Evolutionary conservation across 2,113 vertebrate species (phyloP).

Genomic region (Sander lucioperca): DNA sequence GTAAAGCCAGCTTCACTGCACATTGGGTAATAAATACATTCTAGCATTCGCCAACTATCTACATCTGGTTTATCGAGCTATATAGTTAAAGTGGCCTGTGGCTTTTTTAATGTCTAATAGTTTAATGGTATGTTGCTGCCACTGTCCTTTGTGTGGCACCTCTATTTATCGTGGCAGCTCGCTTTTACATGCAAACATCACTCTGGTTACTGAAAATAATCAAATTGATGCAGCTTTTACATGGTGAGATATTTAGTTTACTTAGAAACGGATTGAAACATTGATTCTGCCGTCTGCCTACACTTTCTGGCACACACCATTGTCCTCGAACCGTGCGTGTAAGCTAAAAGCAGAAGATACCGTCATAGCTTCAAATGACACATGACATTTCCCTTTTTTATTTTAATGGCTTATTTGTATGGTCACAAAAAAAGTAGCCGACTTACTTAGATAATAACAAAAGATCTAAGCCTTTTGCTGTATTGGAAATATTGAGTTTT

Average conservation of each 20-base stretch:
- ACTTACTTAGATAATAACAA: neutral
- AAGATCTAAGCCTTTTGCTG: neutral
- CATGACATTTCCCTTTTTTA: neutral
- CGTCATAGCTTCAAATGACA: neutral
- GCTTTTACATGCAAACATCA: constrained; percentile 16
- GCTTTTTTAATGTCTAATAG: neutral
- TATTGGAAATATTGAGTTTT: neutral
- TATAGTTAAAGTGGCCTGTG: neutral
- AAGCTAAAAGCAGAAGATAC: neutral
- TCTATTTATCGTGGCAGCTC: neutral
- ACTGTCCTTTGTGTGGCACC: neutral
- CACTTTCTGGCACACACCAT: neutral
- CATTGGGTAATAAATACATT: neutral
- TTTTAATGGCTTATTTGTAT: neutral
- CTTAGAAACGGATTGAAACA: neutral
- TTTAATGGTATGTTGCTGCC: neutral
- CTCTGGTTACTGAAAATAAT: neutral
- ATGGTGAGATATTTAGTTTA: neutral
- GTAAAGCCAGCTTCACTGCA: neutral
- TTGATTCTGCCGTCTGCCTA: neutral
- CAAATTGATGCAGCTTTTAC: neutral
- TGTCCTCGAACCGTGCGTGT: neutral
- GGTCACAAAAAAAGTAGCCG: neutral
- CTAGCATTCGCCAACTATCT: neutral
- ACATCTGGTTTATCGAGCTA: neutral